Conservation (phyloP, 2,113 vertebrate genomes). For the Callopanchax toddi region DNA sequence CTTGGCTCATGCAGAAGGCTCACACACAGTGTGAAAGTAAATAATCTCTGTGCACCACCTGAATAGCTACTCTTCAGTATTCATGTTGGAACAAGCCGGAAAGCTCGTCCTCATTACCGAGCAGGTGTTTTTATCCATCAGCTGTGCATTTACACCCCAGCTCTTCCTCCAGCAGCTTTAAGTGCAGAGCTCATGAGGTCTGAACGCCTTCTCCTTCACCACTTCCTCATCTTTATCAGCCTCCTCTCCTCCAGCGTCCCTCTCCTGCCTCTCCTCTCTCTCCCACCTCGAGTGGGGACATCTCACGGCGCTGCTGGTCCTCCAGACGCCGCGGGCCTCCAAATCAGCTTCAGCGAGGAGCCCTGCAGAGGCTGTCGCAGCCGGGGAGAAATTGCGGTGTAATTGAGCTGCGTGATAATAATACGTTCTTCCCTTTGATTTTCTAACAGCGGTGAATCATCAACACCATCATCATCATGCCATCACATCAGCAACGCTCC, state of each 20-base stretch:
- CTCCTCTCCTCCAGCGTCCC: conserved; percentile 13
- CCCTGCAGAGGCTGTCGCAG: conserved; percentile 63
- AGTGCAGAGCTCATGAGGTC: conserved; percentile 16
- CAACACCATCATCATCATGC: conserved; percentile 69
- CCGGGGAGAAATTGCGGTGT: conserved; percentile 68
- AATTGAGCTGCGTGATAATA: conserved; percentile 77
- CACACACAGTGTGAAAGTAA: conserved; percentile 29
- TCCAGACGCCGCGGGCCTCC: conserved; percentile 58
- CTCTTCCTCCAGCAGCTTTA: conserved; percentile 21
- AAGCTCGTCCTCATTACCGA: conserved; percentile 45
- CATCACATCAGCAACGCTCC: conserved; percentile 62
- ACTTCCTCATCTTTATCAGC: conserved; percentile 30
- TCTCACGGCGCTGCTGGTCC: conserved; percentile 42
- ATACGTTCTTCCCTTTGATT: conserved; percentile 72
- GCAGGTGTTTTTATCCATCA: conserved; percentile 64
- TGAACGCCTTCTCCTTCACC: conserved; percentile 9
- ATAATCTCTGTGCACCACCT: conserved; percentile 34
- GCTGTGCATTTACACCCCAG: conserved; percentile 28
- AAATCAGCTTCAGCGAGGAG: conserved; percentile 72
- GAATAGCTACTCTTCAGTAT: conserved; percentile 54
- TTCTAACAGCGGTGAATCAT: conserved; percentile 70
- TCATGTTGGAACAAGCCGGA: conserved; percentile 47
- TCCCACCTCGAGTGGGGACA: conserved; percentile 50
- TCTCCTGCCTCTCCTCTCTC: conserved; percentile 24
- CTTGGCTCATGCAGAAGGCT: conserved; percentile 5